These are phyloP conservation scores for Trichomycterus rosablanca DNA, from an alignment of 2,113 vertebrate genomes.

Conservation along the genomic window DNA sequence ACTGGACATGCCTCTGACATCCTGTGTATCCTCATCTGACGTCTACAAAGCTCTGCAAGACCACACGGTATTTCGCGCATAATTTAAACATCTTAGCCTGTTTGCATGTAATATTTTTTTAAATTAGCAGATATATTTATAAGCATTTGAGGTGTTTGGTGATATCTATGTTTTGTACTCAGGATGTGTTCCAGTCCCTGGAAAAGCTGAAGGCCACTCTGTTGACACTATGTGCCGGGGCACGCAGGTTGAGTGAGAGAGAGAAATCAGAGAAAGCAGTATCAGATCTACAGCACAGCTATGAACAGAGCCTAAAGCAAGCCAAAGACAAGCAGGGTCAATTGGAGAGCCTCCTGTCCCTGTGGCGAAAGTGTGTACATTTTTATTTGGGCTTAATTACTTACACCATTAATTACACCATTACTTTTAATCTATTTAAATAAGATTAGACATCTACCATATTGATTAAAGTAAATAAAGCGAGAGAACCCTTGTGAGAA, in stretches of 20 bases:
- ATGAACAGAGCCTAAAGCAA: conserved; percentile 58
- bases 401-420: too few relatives aligned
- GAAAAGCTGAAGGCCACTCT: conserved; percentile 73
- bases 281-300: conserved; percentile 61
- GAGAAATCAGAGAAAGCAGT: conserved; percentile 67
- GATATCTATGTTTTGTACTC: conserved; percentile 1
- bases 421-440: too few relatives aligned
- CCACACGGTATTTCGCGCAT: conserved; percentile 78
- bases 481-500: too few relatives aligned
- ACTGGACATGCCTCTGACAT: conserved; percentile 68
- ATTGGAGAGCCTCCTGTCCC: conserved; percentile 75
- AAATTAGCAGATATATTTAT: neutral
- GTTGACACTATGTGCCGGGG: conserved; percentile 66
- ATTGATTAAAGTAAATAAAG: neutral
- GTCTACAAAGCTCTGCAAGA: conserved; percentile 81
- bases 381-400: neutral
- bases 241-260: conserved; percentile 68
- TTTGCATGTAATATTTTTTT: too few relatives aligned
- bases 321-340: conserved; percentile 74
- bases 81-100: neutral
- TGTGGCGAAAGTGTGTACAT: conserved; percentile 83
- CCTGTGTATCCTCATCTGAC: conserved; percentile 78
- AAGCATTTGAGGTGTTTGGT: neutral
- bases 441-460: too few relatives aligned
- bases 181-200: conserved; percentile 83